These are phyloP conservation scores for Seriola dumerili DNA, from an alignment of 2,113 vertebrate genomes.

Conservation along the genomic window DNA sequence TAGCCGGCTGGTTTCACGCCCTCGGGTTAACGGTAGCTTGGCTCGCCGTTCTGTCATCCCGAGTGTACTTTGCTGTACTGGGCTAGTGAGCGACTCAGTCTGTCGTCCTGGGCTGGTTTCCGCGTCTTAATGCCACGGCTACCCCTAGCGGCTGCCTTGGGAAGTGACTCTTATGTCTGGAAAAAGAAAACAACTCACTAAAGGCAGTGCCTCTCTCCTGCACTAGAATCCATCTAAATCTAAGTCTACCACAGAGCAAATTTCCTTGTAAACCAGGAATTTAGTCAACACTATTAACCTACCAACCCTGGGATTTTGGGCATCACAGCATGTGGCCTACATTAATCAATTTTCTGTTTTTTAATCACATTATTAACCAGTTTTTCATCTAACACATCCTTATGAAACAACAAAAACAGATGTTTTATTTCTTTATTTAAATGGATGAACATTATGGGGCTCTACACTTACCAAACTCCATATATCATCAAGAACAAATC, in stretches of 20 bases:
- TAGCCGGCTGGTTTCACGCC: background rate
- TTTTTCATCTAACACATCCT: background rate
- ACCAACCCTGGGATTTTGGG: background rate
- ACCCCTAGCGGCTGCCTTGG: slow-evolving; percentile 40
- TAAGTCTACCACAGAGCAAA: background rate
- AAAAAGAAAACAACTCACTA: background rate
- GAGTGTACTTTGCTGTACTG: slow-evolving; percentile 13
- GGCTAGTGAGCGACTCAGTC: slow-evolving; percentile 20
- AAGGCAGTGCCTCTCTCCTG: background rate
- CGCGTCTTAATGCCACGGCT: background rate
- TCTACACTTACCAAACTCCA: slow-evolving; percentile 6
- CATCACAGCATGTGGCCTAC: background rate
- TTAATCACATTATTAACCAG: background rate
- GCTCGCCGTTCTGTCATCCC: slow-evolving; percentile 49
- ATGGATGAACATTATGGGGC: background rate
- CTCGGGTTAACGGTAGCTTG: background rate
- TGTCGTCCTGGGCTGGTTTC: slow-evolving; percentile 13
- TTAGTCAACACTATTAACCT: background rate
- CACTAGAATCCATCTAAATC: background rate
- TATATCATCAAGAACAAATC: slow-evolving; percentile 26
- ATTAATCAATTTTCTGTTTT: background rate
- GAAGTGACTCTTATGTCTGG: background rate
- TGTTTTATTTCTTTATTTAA: slow-evolving; percentile 67
- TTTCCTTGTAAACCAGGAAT: background rate
- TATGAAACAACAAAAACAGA: background rate